phyloP scores from a whole-genome alignment of 2,888 invertebrate genomes.

The Pollenia angustigena region DNA sequence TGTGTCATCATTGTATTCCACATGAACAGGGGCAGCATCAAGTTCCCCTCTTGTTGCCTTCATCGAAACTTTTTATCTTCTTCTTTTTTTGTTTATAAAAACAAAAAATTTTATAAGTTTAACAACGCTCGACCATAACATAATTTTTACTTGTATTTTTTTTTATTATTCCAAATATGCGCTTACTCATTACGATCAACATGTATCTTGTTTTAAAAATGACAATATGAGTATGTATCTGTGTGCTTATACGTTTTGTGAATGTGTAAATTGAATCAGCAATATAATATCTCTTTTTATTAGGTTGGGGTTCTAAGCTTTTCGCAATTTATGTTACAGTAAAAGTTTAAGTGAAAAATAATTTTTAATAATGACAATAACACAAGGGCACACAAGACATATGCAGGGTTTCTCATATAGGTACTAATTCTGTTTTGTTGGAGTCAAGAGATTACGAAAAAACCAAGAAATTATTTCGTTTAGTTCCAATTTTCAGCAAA shows the following conservation, averaged over 20 bases:
- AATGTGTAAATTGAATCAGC: conserved; percentile 13
- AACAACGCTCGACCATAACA: conserved; percentile 52
- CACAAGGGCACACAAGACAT: too few relatives aligned
- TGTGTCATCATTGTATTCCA: conserved; percentile 54
- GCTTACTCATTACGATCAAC: conserved; percentile 71
- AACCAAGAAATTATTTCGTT: too few relatives aligned
- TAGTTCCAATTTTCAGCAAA: too few relatives aligned
- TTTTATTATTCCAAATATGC: conserved; percentile 60
- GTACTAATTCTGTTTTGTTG: too few relatives aligned
- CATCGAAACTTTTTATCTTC: conserved; percentile 32
- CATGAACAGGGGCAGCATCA: conserved; percentile 20
- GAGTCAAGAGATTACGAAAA: too few relatives aligned
- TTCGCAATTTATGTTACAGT: too few relatives aligned
- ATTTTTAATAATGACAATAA: too few relatives aligned
- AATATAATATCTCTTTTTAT: conserved; percentile 36
- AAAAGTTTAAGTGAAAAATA: too few relatives aligned
- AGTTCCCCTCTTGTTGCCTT: conserved; percentile 26
- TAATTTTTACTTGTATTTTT: conserved; percentile 40
- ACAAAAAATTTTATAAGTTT: conserved; percentile 29
- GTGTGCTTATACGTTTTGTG: conserved; percentile 18
- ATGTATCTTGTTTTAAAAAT: conserved; percentile 32
- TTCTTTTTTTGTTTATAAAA: conserved; percentile 15
- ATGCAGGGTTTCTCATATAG: too few relatives aligned
- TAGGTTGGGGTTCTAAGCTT: conserved; percentile 13
- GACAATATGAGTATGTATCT: conserved; percentile 1